Conservation (phyloP, 2,888 invertebrate genomes). For the Hecatera dysodea region DNA sequence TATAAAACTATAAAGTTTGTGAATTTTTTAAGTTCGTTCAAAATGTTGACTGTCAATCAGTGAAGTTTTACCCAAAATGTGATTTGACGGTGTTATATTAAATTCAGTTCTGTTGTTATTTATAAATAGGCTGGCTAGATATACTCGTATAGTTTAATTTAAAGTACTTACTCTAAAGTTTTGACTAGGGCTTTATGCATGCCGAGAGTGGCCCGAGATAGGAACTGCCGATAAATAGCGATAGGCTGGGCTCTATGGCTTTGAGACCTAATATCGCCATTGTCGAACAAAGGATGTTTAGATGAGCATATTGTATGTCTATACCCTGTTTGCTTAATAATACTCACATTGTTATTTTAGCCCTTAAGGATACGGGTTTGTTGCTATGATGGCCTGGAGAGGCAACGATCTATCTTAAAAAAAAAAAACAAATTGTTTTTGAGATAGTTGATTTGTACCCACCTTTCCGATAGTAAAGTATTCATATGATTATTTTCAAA, state of each 20-base stretch:
- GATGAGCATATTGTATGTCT: slow-evolving; percentile 24
- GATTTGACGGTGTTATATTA: slow-evolving; percentile 6
- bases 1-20: slow-evolving; percentile 2
- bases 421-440: no score
- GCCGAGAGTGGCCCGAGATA: slow-evolving; percentile 50
- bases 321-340: background rate
- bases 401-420: no score
- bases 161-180: no score
- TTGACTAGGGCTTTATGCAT: slow-evolving; percentile 56
- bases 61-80: slow-evolving; percentile 5
- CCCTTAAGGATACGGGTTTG: background rate
- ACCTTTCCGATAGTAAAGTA: no score
- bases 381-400: background rate
- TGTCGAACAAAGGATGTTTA: slow-evolving; percentile 41
- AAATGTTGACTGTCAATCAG: slow-evolving; percentile 18
- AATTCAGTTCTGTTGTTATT: slow-evolving; percentile 6
- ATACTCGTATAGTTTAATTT: no score
- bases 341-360: slow-evolving; percentile 10
- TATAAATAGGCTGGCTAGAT: background rate
- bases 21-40: slow-evolving; percentile 15
- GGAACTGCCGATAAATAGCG: slow-evolving; percentile 47
- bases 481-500: no score
- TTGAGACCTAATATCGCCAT: slow-evolving; percentile 48
- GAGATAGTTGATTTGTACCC: no score
- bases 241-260: slow-evolving; percentile 41